phyloP scores from a whole-genome alignment of 2,888 invertebrate species.

The Eurytoma adleriae region DNA sequence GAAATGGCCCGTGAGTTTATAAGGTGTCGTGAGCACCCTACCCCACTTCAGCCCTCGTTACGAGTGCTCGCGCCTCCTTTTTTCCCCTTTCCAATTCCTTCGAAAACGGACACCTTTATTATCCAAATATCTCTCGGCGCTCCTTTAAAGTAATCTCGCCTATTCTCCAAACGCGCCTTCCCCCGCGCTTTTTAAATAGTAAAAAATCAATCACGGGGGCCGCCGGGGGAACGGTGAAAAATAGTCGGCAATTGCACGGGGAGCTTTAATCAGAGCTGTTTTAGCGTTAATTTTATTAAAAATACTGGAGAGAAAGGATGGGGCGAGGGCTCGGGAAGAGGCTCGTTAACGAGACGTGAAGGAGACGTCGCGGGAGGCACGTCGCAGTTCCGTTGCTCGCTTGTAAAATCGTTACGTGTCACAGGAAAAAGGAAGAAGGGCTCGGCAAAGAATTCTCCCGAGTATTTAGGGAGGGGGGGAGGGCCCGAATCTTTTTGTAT shows the following conservation, averaged over 20 bases:
- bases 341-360: too few relatives aligned
- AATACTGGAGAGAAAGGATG: too few relatives aligned
- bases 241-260: slow-evolving; percentile 15
- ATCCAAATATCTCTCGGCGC: too few relatives aligned
- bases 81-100: too few relatives aligned
- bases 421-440: slow-evolving; percentile 56
- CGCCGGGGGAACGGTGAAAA: slow-evolving; percentile 7
- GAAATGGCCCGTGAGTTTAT: slow-evolving; percentile 76
- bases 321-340: not conserved
- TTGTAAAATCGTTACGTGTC: slow-evolving; percentile 56
- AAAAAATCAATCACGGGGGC: slow-evolving; percentile 32
- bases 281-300: slow-evolving; percentile 1
- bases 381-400: slow-evolving; percentile 7
- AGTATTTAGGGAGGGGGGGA: slow-evolving; percentile 67
- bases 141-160: not conserved
- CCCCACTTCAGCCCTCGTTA: slow-evolving; percentile 49
- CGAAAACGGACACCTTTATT: too few relatives aligned
- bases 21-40: slow-evolving; percentile 64
- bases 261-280: not conserved
- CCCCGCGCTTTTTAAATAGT: not conserved
- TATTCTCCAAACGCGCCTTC: not conserved
- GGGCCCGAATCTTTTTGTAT: slow-evolving; percentile 67
- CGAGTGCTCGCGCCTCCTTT: not conserved
- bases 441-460: slow-evolving; percentile 67
- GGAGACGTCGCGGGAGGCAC: not conserved